Evolutionary conservation across 2,797 vertebrate genomes (phyloP).

Genomic region (Galaxias olidus): DNA sequence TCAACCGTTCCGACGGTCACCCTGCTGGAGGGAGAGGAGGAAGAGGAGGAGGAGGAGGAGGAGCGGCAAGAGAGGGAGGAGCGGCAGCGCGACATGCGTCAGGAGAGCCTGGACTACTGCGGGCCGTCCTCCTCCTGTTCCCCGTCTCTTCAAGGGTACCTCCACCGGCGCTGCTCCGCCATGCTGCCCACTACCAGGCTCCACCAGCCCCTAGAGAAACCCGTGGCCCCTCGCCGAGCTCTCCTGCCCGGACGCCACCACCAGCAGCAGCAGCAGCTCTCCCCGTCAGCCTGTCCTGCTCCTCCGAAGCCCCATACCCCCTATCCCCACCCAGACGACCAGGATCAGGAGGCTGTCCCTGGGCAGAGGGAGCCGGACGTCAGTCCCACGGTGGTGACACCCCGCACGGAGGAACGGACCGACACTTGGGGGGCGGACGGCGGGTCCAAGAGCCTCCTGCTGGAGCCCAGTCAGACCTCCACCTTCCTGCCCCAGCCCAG

Average conservation of each 20-base stretch:
- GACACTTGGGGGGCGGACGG: slow-evolving; percentile 39
- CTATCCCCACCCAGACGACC: slow-evolving; percentile 19
- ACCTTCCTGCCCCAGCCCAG: slow-evolving; percentile 67
- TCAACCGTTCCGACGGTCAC: slow-evolving; percentile 78
- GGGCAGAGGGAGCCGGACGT: slow-evolving; percentile 38
- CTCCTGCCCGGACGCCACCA: slow-evolving; percentile 29
- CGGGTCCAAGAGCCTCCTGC: slow-evolving; percentile 44
- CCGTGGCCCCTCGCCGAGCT: slow-evolving; percentile 18
- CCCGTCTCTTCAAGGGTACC: slow-evolving; percentile 81
- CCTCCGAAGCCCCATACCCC: slow-evolving; percentile 30
- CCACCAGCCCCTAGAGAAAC: slow-evolving; percentile 33
- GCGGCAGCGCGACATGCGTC: slow-evolving; percentile 44
- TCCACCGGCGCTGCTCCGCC: slow-evolving; percentile 78
- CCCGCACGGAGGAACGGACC: slow-evolving; percentile 24
- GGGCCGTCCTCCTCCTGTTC: slow-evolving; percentile 70
- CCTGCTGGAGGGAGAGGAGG: slow-evolving; percentile 82
- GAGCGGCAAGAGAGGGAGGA: slow-evolving; percentile 55
- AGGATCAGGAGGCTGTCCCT: slow-evolving; percentile 43
- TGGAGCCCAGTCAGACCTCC: slow-evolving; percentile 86
- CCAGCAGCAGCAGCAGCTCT: slow-evolving; percentile 22
- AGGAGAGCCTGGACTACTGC: slow-evolving; percentile 72
- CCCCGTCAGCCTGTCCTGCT: slow-evolving; percentile 36
- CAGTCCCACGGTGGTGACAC: slow-evolving; percentile 29
- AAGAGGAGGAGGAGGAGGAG: slow-evolving; percentile 78
- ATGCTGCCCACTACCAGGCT: slow-evolving; percentile 54